A percentile compares a stretch with the other conserved stretches of the same genome.
These are phyloP conservation scores for Oncorhynchus clarkii DNA, from an alignment of 2,113 vertebrate species.

Conservation along the genomic window DNA sequence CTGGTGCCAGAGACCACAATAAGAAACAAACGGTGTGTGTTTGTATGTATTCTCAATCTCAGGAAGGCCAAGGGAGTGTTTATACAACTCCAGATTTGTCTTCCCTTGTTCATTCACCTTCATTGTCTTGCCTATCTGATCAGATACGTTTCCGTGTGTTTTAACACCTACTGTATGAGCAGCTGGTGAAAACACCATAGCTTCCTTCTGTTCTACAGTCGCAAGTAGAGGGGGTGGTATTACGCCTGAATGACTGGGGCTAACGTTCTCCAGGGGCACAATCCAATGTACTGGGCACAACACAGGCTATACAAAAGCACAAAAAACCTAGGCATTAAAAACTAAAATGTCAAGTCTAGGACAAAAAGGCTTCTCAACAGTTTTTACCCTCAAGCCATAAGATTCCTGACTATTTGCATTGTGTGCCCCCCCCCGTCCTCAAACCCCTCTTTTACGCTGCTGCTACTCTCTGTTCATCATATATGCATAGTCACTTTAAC, in stretches of 20 bases:
- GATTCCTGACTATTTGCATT: no score
- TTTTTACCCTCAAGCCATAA: no score
- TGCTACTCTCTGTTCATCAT: no score
- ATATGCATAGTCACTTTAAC: no score
- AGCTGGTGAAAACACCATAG: constrained; percentile 47
- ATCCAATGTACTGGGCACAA: no score
- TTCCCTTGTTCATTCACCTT: constrained; percentile 48
- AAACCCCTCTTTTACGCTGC: no score
- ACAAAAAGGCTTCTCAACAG: no score
- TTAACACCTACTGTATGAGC: constrained; percentile 71
- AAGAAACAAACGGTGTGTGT: constrained; percentile 47
- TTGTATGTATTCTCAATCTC: constrained; percentile 26
- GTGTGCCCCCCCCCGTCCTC: no score
- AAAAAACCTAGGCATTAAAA: background rate
- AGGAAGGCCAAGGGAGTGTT: constrained; percentile 41
- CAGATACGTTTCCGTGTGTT: constrained; percentile 67
- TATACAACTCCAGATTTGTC: constrained; percentile 55
- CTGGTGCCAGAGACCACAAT: constrained; percentile 43
- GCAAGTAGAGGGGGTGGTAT: constrained; percentile 8
- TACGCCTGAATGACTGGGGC: constrained; percentile 12
- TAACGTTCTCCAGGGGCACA: constrained; percentile 35
- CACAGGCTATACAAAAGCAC: no score
- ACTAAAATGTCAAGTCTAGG: background rate
- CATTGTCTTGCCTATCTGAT: constrained; percentile 66
- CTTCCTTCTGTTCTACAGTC: constrained; percentile 16